Evolutionary conservation across 2,888 invertebrate genomes (phyloP), one percentile per base, ranked within the genome.

Genomic region (Tetranychus piercei): DNA sequence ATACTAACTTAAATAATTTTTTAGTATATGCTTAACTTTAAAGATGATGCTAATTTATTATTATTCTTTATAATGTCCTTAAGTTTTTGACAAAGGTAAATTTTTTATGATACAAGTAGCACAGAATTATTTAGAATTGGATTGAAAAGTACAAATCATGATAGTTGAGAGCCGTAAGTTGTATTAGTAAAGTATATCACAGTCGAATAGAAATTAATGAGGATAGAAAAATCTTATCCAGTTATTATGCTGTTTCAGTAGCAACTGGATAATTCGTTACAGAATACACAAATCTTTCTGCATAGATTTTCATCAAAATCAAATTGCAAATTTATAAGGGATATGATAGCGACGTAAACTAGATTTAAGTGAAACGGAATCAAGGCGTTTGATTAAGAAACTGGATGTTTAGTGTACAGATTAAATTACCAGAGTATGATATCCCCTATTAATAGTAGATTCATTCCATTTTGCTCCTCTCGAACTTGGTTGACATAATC

Each of bases 391-490:
- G 55, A 55, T 55, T 55, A 9, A 15, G 11, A 55, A 55, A 55
- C 55, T 3, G 5, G 55, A 55, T 55, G 15, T 1, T 55, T 55
- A 55, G 55, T 55, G 3, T 34, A 34, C 34, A 55, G 55, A 7
- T 55, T 55, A 15, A 55, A 55, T 34, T 34, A 3, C 4, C 34
- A 34, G 3, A 34, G 34, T 5, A 34, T 34, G 34, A 3, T 34
- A 34, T 34, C 34, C 34, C 3, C 4, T 34, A 5, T 34, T 34
- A 5, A 6, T 55, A 15, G 55, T 55, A 55, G 15, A 15, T 1
- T 81, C 83, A 91, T 85, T 91, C 90, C 91, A 91, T 91, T 84
- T 91, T 91, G 74, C 90, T 91, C 78, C 91, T 88, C 84, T 91
- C 91, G 82, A 91, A 91, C 83, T 89, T 88, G 2, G 91, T 90